Evolutionary conservation across 2,797 vertebrate genomes (phyloP).

Genomic region (Brachymystax lenok): DNA sequence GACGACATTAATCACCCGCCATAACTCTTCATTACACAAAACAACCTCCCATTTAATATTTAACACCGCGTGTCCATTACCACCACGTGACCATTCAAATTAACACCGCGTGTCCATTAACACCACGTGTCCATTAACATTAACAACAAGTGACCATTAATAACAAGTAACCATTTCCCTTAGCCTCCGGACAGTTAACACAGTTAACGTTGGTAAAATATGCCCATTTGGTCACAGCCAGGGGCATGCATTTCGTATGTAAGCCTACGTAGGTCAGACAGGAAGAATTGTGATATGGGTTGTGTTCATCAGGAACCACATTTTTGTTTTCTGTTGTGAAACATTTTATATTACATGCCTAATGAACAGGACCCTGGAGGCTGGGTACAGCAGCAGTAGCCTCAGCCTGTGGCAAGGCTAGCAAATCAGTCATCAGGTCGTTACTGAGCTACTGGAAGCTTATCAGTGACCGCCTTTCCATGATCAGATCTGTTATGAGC

Average conservation of each 20-base stretch:
- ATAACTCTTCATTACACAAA: constrained; percentile 12
- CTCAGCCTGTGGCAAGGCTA: constrained; percentile 21
- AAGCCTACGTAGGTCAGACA: constrained; percentile 71
- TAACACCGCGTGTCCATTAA: too few species aligned
- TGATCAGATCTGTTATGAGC: constrained; percentile 60
- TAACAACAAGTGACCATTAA: constrained; percentile 21
- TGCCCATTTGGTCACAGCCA: constrained; percentile 30
- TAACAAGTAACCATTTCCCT: constrained; percentile 19
- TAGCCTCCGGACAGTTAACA: constrained; percentile 42
- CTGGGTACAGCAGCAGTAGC: background rate
- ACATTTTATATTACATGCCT: background rate
- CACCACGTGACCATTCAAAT: too few species aligned
- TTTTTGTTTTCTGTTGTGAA: background rate
- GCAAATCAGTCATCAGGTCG: constrained; percentile 78
- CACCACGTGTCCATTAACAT: background rate
- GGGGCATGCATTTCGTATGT: constrained; percentile 30
- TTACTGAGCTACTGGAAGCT: constrained; percentile 75
- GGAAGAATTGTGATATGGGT: constrained; percentile 42
- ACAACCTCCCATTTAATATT: constrained; percentile 18
- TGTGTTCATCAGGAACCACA: too few species aligned
- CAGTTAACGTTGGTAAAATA: constrained; percentile 34
- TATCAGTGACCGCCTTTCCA: constrained; percentile 63
- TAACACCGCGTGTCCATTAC: too few species aligned
- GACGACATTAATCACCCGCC: constrained; percentile 24
- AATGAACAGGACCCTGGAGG: background rate